These are phyloP conservation scores for Euwallacea fornicatus DNA, from an alignment of 1,140 invertebrate genomes.

Conservation along the genomic window DNA sequence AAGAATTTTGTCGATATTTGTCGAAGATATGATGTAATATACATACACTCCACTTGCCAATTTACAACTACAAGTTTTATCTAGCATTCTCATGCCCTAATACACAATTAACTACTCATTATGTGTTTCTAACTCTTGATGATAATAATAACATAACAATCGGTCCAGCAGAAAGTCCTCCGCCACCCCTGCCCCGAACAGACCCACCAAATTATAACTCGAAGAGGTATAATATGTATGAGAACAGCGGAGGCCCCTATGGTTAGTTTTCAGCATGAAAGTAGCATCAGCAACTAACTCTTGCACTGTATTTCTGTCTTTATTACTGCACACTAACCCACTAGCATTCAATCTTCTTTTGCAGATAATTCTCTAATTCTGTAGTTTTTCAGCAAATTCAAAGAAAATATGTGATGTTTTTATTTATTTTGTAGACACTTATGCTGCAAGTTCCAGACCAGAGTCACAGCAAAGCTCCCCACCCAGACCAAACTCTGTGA, in stretches of 20 bases:
- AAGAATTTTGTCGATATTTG: too few species aligned
- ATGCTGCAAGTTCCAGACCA: conserved; percentile 32
- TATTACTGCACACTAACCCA: not conserved
- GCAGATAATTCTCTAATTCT: not conserved
- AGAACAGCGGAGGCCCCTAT: conserved; percentile 44
- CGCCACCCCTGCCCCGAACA: conserved; percentile 50
- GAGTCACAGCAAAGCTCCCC: conserved; percentile 37
- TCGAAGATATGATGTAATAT: too few species aligned
- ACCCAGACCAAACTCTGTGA: conserved; percentile 38
- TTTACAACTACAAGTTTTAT: too few species aligned
- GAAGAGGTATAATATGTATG: conserved; percentile 40
- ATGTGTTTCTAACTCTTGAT: too few species aligned
- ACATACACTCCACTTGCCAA: too few species aligned
- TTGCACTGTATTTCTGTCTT: not conserved
- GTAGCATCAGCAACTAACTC: not conserved
- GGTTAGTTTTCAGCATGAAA: conserved; percentile 40
- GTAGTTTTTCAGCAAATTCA: not conserved
- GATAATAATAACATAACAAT: too few species aligned
- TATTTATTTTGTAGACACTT: conserved; percentile 27
- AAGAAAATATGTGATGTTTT: not conserved
- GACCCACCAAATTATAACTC: conserved; percentile 46
- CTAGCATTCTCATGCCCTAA: too few species aligned
- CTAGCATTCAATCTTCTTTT: not conserved
- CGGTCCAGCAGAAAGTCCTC: conserved; percentile 50
- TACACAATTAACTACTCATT: too few species aligned